phyloP scores from a whole-genome alignment of 1,140 invertebrate species.

The Watersipora subatra region DNA sequence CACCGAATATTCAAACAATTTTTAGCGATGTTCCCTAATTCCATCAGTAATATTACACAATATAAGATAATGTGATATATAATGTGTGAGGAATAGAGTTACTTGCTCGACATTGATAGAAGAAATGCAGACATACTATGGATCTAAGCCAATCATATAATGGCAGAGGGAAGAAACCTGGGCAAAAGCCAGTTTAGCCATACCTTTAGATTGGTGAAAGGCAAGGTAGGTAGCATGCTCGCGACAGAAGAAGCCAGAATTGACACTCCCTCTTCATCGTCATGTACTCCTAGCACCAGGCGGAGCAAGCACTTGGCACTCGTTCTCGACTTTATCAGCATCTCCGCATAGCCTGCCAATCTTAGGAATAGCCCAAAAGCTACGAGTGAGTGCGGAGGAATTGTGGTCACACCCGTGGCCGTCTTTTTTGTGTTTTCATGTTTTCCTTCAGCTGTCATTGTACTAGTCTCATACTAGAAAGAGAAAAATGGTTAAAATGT shows the following conservation, averaged over 20 bases:
- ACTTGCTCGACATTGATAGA: too few relatives aligned
- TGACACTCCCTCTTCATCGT: constrained; percentile 45
- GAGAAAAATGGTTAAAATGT: too few relatives aligned
- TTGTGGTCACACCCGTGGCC: constrained; percentile 37
- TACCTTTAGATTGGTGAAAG: constrained; percentile 66
- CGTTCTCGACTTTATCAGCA: constrained; percentile 64
- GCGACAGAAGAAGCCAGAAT: constrained; percentile 62
- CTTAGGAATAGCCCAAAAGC: constrained; percentile 76
- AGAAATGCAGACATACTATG: too few relatives aligned
- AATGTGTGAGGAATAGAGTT: too few relatives aligned
- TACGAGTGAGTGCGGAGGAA: constrained; percentile 74
- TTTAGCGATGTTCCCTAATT: too few relatives aligned
- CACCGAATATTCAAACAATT: too few relatives aligned
- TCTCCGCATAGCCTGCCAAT: constrained; percentile 74
- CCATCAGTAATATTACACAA: too few relatives aligned
- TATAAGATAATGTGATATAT: too few relatives aligned
- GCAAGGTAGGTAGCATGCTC: constrained; percentile 62
- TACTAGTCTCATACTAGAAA: neutral
- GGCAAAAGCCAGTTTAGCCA: too few relatives aligned
- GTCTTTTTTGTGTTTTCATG: constrained; percentile 13
- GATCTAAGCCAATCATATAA: too few relatives aligned
- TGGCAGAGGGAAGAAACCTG: too few relatives aligned
- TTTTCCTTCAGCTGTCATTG: constrained; percentile 16
- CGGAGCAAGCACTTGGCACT: constrained; percentile 70
- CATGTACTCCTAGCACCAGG: constrained; percentile 54